Evolutionary conservation across 2,113 vertebrate genomes (phyloP).

Genomic region (Dolichallabes microphthalmus): DNA sequence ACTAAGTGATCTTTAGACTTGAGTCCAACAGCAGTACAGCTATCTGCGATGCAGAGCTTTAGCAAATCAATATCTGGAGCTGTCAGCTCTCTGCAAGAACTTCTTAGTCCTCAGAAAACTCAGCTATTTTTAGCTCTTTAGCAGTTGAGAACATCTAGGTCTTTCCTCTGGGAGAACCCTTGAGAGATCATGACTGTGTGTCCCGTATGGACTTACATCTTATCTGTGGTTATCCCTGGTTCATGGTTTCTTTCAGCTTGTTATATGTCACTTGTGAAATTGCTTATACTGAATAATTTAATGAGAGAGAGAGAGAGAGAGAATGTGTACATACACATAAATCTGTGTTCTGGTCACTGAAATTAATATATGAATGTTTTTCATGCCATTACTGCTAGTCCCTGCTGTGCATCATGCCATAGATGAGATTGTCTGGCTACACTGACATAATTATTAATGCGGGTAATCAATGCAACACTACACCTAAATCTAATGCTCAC

Average conservation of each 20-base stretch:
- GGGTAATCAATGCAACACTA: no score
- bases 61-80: conserved; percentile 44
- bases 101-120: neutral
- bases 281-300: conserved; percentile 25
- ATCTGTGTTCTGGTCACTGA: conserved; percentile 16
- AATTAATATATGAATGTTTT: conserved; percentile 27
- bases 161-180: conserved; percentile 3
- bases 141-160: conserved; percentile 21
- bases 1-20: conserved; percentile 62
- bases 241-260: conserved; percentile 3
- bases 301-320: no score
- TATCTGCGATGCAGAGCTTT: conserved; percentile 34
- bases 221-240: neutral
- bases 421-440: neutral
- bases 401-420: conserved; percentile 25
- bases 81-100: conserved; percentile 3
- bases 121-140: conserved; percentile 26
- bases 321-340: neutral
- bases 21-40: conserved; percentile 26
- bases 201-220: neutral
- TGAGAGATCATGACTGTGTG: neutral
- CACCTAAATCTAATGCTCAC: neutral
- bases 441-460: neutral
- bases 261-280: neutral
- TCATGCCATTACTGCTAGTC: conserved; percentile 23